A percentile compares a stretch with the other conserved stretches of the same genome.
phyloP scores from a whole-genome alignment of 2,113 vertebrate species.

The Trinectes maculatus region DNA sequence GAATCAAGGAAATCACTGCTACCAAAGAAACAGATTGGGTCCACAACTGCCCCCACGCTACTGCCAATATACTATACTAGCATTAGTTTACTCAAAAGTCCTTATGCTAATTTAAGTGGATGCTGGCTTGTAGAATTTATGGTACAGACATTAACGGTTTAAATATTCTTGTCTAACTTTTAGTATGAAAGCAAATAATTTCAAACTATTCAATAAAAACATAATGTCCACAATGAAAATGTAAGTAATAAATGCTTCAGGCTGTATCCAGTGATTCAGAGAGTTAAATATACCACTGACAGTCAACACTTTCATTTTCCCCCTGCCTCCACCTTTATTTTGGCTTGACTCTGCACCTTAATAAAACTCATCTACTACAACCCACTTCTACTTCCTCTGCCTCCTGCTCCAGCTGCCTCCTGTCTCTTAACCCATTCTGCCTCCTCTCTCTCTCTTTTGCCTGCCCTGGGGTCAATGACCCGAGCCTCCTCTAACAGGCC shows the following conservation, averaged over 20 bases:
- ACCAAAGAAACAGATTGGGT: background rate
- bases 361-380: conserved; percentile 25
- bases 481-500: conserved; percentile 68
- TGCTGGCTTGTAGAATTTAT: too few species aligned
- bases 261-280: background rate
- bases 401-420: conserved; percentile 7
- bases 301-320: conserved; percentile 9
- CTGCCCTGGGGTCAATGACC: conserved; percentile 75
- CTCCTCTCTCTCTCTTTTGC: conserved; percentile 17
- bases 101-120: too few species aligned
- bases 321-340: background rate
- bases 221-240: background rate
- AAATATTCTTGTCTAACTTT: too few species aligned
- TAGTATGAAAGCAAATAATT: too few species aligned
- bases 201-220: too few species aligned
- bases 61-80: too few species aligned
- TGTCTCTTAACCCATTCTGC: conserved; percentile 18
- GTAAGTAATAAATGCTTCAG: background rate
- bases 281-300: background rate
- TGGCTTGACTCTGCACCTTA: conserved; percentile 5
- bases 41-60: background rate
- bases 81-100: too few species aligned
- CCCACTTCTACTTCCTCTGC: conserved; percentile 17
- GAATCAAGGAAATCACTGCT: background rate
- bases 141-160: too few species aligned